Percentiles rank a stretch among this genome's conserved stretches.
Conservation (phyloP, 35 echinoderm and acorn worm species). For the Ophiothrix spiculata region DNA sequence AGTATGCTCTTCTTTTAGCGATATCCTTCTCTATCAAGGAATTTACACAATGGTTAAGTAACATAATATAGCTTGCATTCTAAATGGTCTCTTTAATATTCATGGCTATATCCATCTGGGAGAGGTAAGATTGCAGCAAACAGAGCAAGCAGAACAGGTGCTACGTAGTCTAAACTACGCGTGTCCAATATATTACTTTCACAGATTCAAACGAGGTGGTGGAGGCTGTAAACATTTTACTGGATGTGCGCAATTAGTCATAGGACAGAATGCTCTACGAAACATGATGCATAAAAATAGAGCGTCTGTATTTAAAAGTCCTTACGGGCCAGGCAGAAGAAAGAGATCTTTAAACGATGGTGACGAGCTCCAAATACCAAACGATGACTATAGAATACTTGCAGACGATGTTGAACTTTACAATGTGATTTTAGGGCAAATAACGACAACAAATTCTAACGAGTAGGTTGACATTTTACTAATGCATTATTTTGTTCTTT, state of each 20-base stretch:
- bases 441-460: neutral
- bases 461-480: neutral
- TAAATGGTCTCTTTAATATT: too few species aligned
- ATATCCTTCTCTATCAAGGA: too few species aligned
- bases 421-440: neutral
- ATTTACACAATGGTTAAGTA: too few species aligned
- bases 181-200: too few species aligned
- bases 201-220: neutral
- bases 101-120: too few species aligned
- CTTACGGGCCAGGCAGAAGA: neutral
- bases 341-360: neutral
- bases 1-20: too few species aligned
- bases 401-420: neutral
- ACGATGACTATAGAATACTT: neutral
- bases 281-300: neutral
- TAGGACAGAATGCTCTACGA: neutral
- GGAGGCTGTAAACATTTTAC: neutral
- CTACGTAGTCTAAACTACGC: too few species aligned
- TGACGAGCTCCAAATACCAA: neutral
- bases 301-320: neutral
- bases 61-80: too few species aligned
- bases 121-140: too few species aligned
- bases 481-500: neutral
- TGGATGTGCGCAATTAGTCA: neutral
- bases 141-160: too few species aligned